Evolutionary conservation across 2,113 vertebrate species (phyloP), one percentile per base, ranked within the genome.

Genomic region (Microcebus griseorufus): DNA sequence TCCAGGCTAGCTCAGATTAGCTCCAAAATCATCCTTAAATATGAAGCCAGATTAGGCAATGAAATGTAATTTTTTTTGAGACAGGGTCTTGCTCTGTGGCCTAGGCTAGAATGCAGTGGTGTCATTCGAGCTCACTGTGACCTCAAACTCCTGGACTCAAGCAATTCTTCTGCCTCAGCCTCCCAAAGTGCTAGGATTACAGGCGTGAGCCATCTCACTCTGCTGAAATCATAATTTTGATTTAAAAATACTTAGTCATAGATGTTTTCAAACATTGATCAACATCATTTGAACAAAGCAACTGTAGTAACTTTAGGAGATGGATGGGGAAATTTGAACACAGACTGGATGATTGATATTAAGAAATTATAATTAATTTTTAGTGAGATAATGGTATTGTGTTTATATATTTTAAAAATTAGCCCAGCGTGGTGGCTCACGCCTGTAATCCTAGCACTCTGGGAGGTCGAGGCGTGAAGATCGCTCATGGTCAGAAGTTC

Each of bases 361-460:
- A 81, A 92, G 34, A 51, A 67, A 75, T 88, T 88, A 65, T 48
- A 34, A 20, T 97, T 73, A 55, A 73, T 75, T 92, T 92, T 90
- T 81, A 85, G 29, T 92, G 79, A 73, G 53, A 75, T 45, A 51
- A 84, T 79, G 42, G 18, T 84, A 67, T 70, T 94, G 22, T 69
- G 29, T 82, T 53, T 48, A 23, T 60, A 48, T 65, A 75, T 73
- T 88, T 83, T 80, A 27, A 64, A 76, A 87, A 45, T 45, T 45
- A 9, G 48, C 48, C 48, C 1, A 2, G 48, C 1, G 9, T 2
- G 2, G 48, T 48, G 48, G 48, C 48, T 48, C 48, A 48, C 10
- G 9, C 48, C 48, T 48, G 48, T 48, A 48, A 48, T 48, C 48
- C 48, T 48, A 48, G 48, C 48, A 11, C 10, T 48, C 45, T 48